Conservation (phyloP, 2,113 vertebrate genomes). For the Corynorhinus townsendii region DNA sequence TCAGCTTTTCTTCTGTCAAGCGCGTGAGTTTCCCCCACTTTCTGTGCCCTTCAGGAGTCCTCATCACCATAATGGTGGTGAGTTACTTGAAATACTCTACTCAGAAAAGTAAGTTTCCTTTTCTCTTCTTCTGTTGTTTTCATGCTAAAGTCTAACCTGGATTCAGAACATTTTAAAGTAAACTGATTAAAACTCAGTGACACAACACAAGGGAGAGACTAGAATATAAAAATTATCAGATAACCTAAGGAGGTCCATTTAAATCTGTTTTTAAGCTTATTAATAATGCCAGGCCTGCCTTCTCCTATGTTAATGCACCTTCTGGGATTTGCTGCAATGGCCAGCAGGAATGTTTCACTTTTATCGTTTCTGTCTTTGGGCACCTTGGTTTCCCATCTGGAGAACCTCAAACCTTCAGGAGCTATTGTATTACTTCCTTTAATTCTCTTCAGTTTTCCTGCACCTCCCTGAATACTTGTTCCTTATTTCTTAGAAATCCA, state of each 20-base stretch:
- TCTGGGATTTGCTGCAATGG: conserved; percentile 29
- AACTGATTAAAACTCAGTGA: conserved; percentile 56
- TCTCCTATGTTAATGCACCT: not conserved
- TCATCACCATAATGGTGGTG: not conserved
- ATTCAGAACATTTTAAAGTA: conserved; percentile 47
- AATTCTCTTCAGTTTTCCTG: not conserved
- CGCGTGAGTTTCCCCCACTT: not conserved
- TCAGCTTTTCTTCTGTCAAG: conserved; percentile 45
- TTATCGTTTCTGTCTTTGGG: conserved; percentile 41
- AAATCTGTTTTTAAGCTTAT: conserved; percentile 58
- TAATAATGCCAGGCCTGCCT: conserved; percentile 28
- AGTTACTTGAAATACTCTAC: conserved; percentile 23
- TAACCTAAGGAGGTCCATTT: conserved; percentile 58
- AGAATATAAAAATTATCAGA: conserved; percentile 51
- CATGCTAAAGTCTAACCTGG: conserved; percentile 34
- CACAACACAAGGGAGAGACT: conserved; percentile 54
- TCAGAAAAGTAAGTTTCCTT: not conserved
- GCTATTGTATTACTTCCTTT: not conserved
- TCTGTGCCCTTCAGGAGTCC: conserved; percentile 43
- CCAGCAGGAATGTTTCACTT: conserved; percentile 20
- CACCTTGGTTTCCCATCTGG: not conserved
- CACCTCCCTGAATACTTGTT: not conserved
- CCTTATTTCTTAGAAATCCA: not conserved
- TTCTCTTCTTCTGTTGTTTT: not conserved
- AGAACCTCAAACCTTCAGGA: not conserved